Conservation (phyloP, 2,888 invertebrate genomes). For the Melikaiella ostensackeni region DNA sequence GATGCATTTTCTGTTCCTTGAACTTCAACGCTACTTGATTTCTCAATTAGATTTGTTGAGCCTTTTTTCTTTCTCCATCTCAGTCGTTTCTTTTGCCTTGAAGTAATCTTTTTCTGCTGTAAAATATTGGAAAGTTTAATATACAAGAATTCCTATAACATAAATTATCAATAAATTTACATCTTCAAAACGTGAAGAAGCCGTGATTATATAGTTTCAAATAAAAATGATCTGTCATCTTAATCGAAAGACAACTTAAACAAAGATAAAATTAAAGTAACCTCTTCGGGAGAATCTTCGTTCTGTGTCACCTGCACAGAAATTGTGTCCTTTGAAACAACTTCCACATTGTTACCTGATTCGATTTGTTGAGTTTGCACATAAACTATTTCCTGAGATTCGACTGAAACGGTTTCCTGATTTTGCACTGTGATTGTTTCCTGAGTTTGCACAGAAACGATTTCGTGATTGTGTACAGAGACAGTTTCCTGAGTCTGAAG, state of each 20-base stretch:
- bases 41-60: neutral
- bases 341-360: neutral
- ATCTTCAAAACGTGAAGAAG: too few relatives aligned
- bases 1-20: neutral
- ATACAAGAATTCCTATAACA: too few relatives aligned
- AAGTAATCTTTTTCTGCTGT: neutral
- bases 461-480: neutral
- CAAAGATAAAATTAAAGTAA: neutral
- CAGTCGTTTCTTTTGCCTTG: neutral
- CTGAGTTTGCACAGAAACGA: neutral
- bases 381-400: neutral
- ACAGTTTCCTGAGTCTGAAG: neutral
- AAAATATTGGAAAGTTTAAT: neutral
- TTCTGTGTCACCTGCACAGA: neutral
- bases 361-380: neutral
- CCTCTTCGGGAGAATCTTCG: conserved; percentile 21
- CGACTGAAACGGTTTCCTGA: neutral
- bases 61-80: neutral
- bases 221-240: too few relatives aligned
- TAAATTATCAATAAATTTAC: too few relatives aligned
- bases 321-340: neutral
- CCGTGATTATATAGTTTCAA: too few relatives aligned
- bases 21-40: neutral
- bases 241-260: too few relatives aligned
- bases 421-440: neutral